Evolutionary conservation across 2,888 invertebrate species (phyloP).

Genomic region (Chrysomela aeneicollis): DNA sequence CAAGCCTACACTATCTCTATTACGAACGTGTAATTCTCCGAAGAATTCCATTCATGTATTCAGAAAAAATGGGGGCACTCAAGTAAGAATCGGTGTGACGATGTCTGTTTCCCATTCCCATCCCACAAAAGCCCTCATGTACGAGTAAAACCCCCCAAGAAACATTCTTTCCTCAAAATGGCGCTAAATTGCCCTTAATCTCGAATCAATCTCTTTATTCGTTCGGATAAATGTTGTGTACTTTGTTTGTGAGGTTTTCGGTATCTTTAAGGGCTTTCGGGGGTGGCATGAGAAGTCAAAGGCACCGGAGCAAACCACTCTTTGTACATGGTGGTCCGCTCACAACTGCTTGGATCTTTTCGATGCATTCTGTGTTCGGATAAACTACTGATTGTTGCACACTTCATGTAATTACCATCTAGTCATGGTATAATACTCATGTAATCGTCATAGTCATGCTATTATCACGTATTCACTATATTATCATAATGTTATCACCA

Average conservation of each 20-base stretch:
- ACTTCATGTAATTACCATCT: no score
- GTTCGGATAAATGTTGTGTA: conserved; percentile 34
- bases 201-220: conserved; percentile 35
- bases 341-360: no score
- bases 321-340: conserved; percentile 26
- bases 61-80: conserved; percentile 20
- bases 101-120: conserved; percentile 24
- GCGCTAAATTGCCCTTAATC: conserved; percentile 36
- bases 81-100: conserved; percentile 22
- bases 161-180: conserved; percentile 33
- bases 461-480: no score
- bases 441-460: no score
- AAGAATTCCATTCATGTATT: conserved; percentile 13
- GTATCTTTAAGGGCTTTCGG: conserved; percentile 38
- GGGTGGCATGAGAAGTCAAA: conserved; percentile 41
- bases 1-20: no score
- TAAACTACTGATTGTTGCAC: no score
- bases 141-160: conserved; percentile 23
- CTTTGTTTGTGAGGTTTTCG: conserved; percentile 38
- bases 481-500: no score
- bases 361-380: no score
- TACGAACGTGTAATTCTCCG: neutral
- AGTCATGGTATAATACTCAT: no score
- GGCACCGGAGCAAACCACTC: conserved; percentile 37
- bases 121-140: conserved; percentile 22